Percentiles rank a stretch among this genome's conserved stretches.
These are phyloP conservation scores for Rhinopomastus cyanomelas DNA, from an alignment of 2,113 vertebrate genomes.

Conservation along the genomic window DNA sequence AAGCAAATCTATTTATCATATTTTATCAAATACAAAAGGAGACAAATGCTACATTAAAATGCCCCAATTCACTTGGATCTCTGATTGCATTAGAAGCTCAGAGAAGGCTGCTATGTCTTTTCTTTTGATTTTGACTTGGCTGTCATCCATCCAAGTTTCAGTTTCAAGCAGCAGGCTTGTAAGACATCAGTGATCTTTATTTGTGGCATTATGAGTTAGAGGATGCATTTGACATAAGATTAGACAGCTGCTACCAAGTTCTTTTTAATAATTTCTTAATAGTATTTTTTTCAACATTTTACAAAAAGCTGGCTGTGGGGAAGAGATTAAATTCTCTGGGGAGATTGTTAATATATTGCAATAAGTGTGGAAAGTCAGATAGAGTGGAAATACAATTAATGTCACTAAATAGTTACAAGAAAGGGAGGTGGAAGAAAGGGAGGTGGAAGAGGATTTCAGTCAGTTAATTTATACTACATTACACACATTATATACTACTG, in stretches of 20 bases:
- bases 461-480: background rate
- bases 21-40: background rate
- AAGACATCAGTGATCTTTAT: background rate
- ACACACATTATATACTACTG: too few relatives aligned
- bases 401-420: background rate
- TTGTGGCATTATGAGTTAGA: background rate
- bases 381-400: background rate
- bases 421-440: too few relatives aligned
- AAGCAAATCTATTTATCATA: background rate
- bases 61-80: background rate
- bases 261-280: background rate
- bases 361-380: background rate
- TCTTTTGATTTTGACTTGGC: background rate
- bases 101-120: conserved; percentile 14
- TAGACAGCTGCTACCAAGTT: background rate
- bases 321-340: background rate
- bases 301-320: background rate
- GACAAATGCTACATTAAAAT: background rate
- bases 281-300: background rate
- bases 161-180: background rate
- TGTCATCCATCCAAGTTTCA: background rate
- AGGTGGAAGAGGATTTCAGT: background rate
- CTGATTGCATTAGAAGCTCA: background rate
- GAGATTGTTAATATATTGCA: background rate
- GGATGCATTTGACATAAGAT: background rate